These are phyloP conservation scores for Hybos culiciformis DNA, from an alignment of 2,888 invertebrate genomes.

Conservation along the genomic window DNA sequence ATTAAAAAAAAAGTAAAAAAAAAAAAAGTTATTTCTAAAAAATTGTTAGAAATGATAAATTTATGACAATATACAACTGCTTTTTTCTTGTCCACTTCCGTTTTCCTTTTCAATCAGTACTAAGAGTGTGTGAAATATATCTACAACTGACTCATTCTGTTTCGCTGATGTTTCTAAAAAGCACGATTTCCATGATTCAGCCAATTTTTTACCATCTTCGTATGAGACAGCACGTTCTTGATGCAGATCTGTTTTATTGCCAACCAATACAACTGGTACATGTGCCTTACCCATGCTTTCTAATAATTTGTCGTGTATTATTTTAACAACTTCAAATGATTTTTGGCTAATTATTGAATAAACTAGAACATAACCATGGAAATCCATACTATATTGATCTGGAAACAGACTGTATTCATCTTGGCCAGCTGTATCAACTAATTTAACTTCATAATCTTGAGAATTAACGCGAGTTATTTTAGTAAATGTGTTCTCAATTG, in stretches of 20 bases:
- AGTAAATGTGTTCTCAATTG: constrained; percentile 95
- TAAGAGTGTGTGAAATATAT: constrained; percentile 82
- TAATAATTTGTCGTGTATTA: constrained; percentile 89
- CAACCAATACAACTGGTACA: constrained; percentile 91
- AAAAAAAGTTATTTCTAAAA: too few relatives aligned
- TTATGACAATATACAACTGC: constrained; percentile 62
- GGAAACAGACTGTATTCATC: constrained; percentile 98
- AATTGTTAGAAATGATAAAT: too few relatives aligned
- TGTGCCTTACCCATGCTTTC: constrained; percentile 93
- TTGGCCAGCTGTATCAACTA: constrained; percentile 96
- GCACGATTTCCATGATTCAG: constrained; percentile 85
- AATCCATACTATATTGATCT: constrained; percentile 91
- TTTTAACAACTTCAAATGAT: constrained; percentile 93
- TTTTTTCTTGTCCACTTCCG: constrained; percentile 72
- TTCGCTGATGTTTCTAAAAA: constrained; percentile 96
- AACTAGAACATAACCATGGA: constrained; percentile 94
- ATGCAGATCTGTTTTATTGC: constrained; percentile 93
- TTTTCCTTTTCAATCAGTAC: constrained; percentile 86
- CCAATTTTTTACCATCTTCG: constrained; percentile 81
- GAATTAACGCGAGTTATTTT: constrained; percentile 80
- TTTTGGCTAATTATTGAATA: constrained; percentile 92
- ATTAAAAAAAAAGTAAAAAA: too few relatives aligned
- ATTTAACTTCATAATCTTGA: constrained; percentile 89
- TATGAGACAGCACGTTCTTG: constrained; percentile 80
- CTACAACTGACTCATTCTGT: constrained; percentile 89